Base-by-base conservation (phyloP, 2,888 invertebrate species). In the Ryuthela nishihirai region DNA sequence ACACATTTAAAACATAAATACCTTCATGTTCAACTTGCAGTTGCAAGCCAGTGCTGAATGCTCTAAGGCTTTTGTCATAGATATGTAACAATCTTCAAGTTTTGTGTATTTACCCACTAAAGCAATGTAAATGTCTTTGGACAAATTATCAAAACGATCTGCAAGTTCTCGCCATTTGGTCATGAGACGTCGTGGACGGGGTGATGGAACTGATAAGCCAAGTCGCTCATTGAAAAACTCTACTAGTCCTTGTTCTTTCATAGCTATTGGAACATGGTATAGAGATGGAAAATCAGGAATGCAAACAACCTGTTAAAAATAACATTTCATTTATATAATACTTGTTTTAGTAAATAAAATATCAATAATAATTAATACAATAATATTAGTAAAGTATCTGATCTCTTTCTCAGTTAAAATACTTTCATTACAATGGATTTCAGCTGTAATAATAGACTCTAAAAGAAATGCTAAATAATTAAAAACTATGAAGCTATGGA, bases 51-150 rank as follows among this genome's bases (percentile, higher is more conserved):
- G 83, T 1, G 92, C 84, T 0, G 99, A 91, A 74, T 99, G 99
- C 67, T 92, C 86, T 38, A 99, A 74, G 0, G 98, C 90, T 76
- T 99, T 98, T 0, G 87, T 86, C 0, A 99, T 89, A 0, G 98
- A 99, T 0, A 95, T 90, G 72, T 99, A 99, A 0, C 98, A 87
- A 77, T 99, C 99, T 72, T 92, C 88, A 12, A 97, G 77, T 71
- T 88, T 86, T 0, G 97, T 97, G 72, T 99, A 99, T 77, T 99
- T 98, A 5, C 98, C 98, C 1, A 98, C 98, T 3, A 98, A 77
- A 2, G 88, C 88, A 54, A 98, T 95, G 62, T 81, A 85, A 0
- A 95, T 89, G 71, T 85, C 85, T 69, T 85, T 84, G 12, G 86
- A 82, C 10, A 93, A 77, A 66, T 85, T 84, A 70, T 93, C 91